phyloP scores from a whole-genome alignment of 2,888 invertebrate genomes.

The Nomada flava region DNA sequence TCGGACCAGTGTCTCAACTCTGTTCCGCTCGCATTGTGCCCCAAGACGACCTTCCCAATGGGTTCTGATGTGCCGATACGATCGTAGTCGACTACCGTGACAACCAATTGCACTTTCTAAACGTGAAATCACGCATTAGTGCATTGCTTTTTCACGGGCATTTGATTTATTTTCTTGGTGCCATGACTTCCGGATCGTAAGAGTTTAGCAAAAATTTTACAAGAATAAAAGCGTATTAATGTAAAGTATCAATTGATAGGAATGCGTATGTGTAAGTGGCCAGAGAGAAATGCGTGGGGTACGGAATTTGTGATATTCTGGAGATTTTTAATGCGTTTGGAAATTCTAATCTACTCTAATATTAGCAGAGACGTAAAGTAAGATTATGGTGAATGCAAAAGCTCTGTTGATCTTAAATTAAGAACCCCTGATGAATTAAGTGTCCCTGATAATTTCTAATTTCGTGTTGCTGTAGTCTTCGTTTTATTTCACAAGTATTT shows the following conservation, averaged over 20 bases:
- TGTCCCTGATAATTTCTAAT: no score
- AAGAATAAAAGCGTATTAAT: background rate
- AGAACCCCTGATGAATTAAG: no score
- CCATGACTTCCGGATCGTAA: conserved; percentile 32
- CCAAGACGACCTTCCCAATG: conserved; percentile 98
- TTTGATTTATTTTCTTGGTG: background rate
- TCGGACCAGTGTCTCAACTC: conserved; percentile 99
- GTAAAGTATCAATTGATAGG: background rate
- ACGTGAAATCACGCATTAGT: conserved; percentile 68
- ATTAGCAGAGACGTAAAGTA: background rate
- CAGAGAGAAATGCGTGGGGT: no score
- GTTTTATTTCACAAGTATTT: no score
- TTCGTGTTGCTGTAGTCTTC: no score
- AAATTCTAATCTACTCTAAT: background rate
- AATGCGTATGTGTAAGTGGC: background rate
- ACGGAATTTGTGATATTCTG: no score
- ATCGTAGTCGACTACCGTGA: conserved; percentile 99
- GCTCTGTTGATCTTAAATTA: no score
- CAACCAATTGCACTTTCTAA: conserved; percentile 99
- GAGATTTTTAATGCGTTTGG: no score
- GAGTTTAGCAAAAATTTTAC: background rate
- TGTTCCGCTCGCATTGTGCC: conserved; percentile 98
- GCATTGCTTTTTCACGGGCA: conserved; percentile 17
- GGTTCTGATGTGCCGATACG: conserved; percentile 99
- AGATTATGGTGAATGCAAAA: no score